phyloP scores from a whole-genome alignment of 2,888 invertebrate species.

The Cerastis rubricosa region DNA sequence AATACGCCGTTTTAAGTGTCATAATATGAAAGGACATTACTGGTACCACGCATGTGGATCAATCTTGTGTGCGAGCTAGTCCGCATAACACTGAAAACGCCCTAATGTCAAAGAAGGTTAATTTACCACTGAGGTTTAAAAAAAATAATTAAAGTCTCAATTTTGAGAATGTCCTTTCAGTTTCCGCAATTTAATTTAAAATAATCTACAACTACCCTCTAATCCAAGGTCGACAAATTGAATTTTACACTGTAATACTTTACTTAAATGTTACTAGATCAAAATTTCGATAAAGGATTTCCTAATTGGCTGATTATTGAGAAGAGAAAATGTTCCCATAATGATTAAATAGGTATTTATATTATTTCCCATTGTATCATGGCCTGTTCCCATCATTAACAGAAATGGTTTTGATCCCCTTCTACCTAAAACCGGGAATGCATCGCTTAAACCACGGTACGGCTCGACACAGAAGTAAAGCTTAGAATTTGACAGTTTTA shows the following conservation, averaged over 20 bases:
- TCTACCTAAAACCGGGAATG: constrained; percentile 78
- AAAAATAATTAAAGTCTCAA: no score
- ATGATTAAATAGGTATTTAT: constrained; percentile 83
- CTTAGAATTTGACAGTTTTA: constrained; percentile 17
- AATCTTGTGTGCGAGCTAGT: not conserved
- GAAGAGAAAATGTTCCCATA: constrained; percentile 76
- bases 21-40: not conserved
- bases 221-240: constrained; percentile 35
- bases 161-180: constrained; percentile 61
- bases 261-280: constrained; percentile 77
- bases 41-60: no score
- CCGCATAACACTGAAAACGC: not conserved
- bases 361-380: constrained; percentile 84
- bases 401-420: constrained; percentile 74
- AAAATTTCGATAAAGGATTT: constrained; percentile 75
- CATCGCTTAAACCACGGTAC: constrained; percentile 82
- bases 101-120: not conserved
- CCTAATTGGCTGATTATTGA: constrained; percentile 76
- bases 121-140: not conserved
- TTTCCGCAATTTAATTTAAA: constrained; percentile 59
- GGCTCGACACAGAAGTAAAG: constrained; percentile 50
- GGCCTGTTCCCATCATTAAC: constrained; percentile 87
- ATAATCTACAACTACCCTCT: constrained; percentile 18
- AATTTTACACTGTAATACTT: constrained; percentile 52
- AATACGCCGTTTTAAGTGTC: not conserved